Conservation (phyloP, 2,113 vertebrate genomes). For the Sorex araneus region DNA sequence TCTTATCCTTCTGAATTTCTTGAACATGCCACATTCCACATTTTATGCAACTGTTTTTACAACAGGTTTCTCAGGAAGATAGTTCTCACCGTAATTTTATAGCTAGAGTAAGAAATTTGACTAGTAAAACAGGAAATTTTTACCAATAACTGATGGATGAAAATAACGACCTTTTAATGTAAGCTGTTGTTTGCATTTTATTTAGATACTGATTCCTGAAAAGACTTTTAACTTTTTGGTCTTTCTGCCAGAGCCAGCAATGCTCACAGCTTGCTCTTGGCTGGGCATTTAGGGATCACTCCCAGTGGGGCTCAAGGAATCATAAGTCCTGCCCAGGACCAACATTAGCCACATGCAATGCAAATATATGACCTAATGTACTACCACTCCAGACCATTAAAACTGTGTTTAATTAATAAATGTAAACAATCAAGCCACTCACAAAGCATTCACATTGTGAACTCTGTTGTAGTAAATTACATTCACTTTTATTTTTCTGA, state of each 20-base stretch:
- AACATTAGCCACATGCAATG: too few species aligned
- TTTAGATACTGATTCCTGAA: slow-evolving; percentile 43
- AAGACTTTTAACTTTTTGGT: not conserved
- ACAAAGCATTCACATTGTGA: slow-evolving; percentile 47
- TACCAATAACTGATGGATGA: slow-evolving; percentile 41
- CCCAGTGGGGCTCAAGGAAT: too few species aligned
- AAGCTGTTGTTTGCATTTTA: slow-evolving; percentile 38
- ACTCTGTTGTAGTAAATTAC: slow-evolving; percentile 4
- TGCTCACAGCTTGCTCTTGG: too few species aligned
- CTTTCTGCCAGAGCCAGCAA: too few species aligned
- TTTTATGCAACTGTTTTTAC: slow-evolving; percentile 62
- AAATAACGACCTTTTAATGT: slow-evolving; percentile 49
- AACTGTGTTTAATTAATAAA: slow-evolving; percentile 50
- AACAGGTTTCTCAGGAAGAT: slow-evolving; percentile 20
- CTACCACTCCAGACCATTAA: too few species aligned
- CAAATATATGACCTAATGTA: too few species aligned
- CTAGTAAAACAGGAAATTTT: slow-evolving; percentile 34
- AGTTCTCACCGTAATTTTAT: slow-evolving; percentile 50
- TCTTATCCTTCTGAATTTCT: slow-evolving; percentile 57
- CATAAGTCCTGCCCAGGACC: too few species aligned
- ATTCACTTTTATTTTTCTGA: not conserved
- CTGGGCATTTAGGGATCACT: too few species aligned
- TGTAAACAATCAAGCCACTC: not conserved
- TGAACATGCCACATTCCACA: slow-evolving; percentile 44
- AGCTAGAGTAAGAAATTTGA: slow-evolving; percentile 57